A percentile compares a stretch with the other conserved stretches of the same genome.
These are phyloP conservation scores for Morpho helenor DNA, from an alignment of 2,888 invertebrate genomes.

Conservation along the genomic window DNA sequence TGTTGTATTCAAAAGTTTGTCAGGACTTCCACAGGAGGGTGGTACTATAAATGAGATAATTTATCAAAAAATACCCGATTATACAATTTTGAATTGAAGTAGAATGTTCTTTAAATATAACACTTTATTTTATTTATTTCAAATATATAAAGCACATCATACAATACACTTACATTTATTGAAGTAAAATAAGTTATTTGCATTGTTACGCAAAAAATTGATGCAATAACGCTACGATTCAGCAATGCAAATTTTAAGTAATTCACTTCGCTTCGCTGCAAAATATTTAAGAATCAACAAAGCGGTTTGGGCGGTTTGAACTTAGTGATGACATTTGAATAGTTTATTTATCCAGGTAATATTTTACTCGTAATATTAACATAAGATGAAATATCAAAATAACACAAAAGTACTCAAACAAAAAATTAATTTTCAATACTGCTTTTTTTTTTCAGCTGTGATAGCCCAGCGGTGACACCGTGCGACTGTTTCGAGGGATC, in stretches of 20 bases:
- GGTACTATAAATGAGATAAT: conserved; percentile 80
- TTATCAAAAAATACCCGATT: background rate
- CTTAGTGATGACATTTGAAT: background rate
- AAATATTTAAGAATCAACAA: background rate
- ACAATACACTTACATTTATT: too few relatives aligned
- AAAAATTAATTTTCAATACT: too few relatives aligned
- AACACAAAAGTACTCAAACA: too few relatives aligned
- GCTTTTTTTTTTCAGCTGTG: too few relatives aligned
- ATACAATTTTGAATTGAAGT: too few relatives aligned
- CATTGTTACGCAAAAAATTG: conserved; percentile 9
- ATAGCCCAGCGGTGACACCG: too few relatives aligned
- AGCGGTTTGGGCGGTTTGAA: background rate
- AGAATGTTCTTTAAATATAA: too few relatives aligned
- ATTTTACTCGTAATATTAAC: too few relatives aligned
- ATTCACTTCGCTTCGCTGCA: conserved; percentile 10
- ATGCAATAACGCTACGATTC: conserved; percentile 15
- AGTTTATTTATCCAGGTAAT: too few relatives aligned
- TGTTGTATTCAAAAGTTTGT: conserved; percentile 90
- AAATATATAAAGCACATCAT: background rate
- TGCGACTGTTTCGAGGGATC: too few relatives aligned
- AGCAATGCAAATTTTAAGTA: conserved; percentile 14
- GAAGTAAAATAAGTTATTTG: background rate
- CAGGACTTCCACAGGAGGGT: conserved; percentile 92
- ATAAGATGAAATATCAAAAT: too few relatives aligned
- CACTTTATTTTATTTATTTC: background rate